These are phyloP conservation scores for Fissipunctia ypsillon DNA, from an alignment of 2,888 invertebrate species.

Conservation along the genomic window DNA sequence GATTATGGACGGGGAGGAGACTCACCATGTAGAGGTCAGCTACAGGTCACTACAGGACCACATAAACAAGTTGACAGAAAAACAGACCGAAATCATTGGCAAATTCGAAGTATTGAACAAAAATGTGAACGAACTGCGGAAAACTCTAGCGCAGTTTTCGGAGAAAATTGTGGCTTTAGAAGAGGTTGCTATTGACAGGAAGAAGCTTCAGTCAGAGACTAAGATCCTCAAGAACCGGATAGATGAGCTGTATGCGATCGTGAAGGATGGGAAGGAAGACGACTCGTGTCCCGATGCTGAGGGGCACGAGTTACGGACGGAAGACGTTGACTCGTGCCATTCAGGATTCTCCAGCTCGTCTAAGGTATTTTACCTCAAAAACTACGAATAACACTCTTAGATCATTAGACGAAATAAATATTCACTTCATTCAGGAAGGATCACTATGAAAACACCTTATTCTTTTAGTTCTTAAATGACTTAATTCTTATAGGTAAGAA, in stretches of 20 bases:
- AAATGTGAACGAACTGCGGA: slow-evolving; percentile 80
- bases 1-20: slow-evolving; percentile 69
- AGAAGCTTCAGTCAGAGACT: slow-evolving; percentile 77
- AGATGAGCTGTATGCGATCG: slow-evolving; percentile 81
- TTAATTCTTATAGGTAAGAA: background rate
- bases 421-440: background rate
- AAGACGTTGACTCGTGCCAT: slow-evolving; percentile 83
- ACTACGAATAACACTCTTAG: background rate
- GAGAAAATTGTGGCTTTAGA: slow-evolving; percentile 79
- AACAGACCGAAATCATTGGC: slow-evolving; percentile 73
- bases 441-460: background rate
- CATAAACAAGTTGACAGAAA: slow-evolving; percentile 78
- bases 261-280: slow-evolving; percentile 85
- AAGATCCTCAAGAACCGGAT: slow-evolving; percentile 78
- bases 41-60: slow-evolving; percentile 74
- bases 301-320: slow-evolving; percentile 52
- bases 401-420: background rate
- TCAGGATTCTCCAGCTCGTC: slow-evolving; percentile 85
- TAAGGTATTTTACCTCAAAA: slow-evolving; percentile 75
- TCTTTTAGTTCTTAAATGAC: background rate
- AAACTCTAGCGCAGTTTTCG: slow-evolving; percentile 72
- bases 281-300: slow-evolving; percentile 76
- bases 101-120: slow-evolving; percentile 80
- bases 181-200: slow-evolving; percentile 75
- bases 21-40: slow-evolving; percentile 68